phyloP scores from a whole-genome alignment of 2,888 invertebrate species.

The Cosmopolites sordidus region DNA sequence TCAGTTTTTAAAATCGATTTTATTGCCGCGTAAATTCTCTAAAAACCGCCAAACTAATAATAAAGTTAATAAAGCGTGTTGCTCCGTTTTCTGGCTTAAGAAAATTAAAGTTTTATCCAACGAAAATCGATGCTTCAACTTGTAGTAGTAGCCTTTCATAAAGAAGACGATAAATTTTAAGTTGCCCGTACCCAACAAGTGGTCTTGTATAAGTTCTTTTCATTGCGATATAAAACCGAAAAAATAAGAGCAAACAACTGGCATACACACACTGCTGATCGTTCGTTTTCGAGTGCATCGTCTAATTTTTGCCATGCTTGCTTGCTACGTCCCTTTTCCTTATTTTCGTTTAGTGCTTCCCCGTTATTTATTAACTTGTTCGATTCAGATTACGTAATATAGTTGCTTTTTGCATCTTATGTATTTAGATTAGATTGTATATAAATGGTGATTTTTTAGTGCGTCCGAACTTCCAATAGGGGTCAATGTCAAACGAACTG shows the following conservation, averaged over 20 bases:
- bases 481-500: no score
- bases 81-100: neutral
- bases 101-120: neutral
- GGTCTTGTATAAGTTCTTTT: constrained; percentile 7
- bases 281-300: neutral
- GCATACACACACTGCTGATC: neutral
- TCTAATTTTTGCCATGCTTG: neutral
- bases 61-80: constrained; percentile 1
- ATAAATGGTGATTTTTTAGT: no score
- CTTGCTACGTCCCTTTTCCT: no score
- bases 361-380: constrained; percentile 1
- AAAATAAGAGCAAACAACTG: neutral
- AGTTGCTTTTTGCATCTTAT: no score
- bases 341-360: no score
- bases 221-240: constrained; percentile 2
- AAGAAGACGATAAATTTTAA: constrained; percentile 1
- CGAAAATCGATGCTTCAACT: neutral
- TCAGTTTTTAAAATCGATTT: no score
- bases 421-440: no score
- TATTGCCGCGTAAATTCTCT: neutral
- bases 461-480: no score
- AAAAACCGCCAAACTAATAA: constrained; percentile 1
- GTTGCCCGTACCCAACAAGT: constrained; percentile 5
- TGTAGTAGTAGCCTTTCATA: constrained; percentile 1
- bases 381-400: neutral